A percentile compares a stretch with the other conserved stretches of the same genome.
These are phyloP conservation scores for Poeciliopsis retropinna DNA, from an alignment of 2,113 vertebrate genomes.

Conservation along the genomic window DNA sequence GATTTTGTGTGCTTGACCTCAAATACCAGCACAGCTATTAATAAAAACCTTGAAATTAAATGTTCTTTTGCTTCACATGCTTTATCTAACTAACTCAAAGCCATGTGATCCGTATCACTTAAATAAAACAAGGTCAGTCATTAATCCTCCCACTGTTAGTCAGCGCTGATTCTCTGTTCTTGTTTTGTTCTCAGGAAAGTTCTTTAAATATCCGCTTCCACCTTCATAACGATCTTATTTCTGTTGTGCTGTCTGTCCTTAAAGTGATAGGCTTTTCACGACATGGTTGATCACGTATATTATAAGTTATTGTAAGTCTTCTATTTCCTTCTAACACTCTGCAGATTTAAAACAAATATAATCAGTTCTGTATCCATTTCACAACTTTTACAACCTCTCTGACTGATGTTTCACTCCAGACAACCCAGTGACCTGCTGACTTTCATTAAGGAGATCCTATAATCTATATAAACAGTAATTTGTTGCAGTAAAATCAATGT, in stretches of 20 bases:
- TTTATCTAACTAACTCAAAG: slow-evolving; percentile 12
- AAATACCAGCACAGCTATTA: not conserved
- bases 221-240: not conserved
- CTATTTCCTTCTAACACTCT: not conserved
- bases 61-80: slow-evolving; percentile 21
- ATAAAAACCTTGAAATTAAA: slow-evolving; percentile 43
- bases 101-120: not conserved
- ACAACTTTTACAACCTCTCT: not conserved
- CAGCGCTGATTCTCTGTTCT: not conserved
- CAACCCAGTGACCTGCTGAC: slow-evolving; percentile 29
- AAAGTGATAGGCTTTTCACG: not conserved
- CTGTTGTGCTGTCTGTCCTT: not conserved
- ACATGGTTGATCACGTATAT: not conserved
- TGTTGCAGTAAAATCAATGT: slow-evolving; percentile 21
- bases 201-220: not conserved
- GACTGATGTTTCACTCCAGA: not conserved
- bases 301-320: not conserved
- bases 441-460: slow-evolving; percentile 14
- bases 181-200: not conserved
- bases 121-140: slow-evolving; percentile 9
- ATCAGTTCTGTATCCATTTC: not conserved
- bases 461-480: slow-evolving; percentile 14
- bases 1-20: slow-evolving; percentile 3
- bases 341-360: not conserved
- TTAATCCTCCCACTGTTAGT: not conserved